Base-by-base conservation (phyloP, 2,888 invertebrate species). In the Orthosia cruda region DNA sequence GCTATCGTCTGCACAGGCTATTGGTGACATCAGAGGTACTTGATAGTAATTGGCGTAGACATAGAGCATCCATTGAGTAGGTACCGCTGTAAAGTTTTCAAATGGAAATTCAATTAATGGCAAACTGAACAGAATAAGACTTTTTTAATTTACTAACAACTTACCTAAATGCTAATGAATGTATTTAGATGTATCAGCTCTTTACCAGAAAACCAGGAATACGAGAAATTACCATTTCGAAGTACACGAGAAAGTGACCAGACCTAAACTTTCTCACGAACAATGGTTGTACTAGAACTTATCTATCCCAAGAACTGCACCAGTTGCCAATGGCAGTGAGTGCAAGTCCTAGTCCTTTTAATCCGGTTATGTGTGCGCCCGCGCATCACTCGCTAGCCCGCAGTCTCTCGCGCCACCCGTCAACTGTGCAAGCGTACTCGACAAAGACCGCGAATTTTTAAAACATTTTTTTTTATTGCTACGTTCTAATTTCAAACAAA, bases 381-480 rank as follows among this genome's bases (percentile, higher is more conserved):
- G 92, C 94, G 93, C 95, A 92, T 92, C 96, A 96, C 92, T 96
- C 91, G 92, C 89, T 86, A 90, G 91, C 92, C 83, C 90, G 92
- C 95, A 86, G 88, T 89, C 93, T 90, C 77, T 83, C 90, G 90
- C 91, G 93, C 89, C 91, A 89, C 91, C 88, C 90, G 91, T 68
- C 71, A 55, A 65, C 89, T 67, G 84, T 66, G 74, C 70, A 66
- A 72, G 90, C 89, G 87, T 82, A 81, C 85, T 75, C 85, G 75
- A 77, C 75, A 74, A 68, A 74, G 26, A 83, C 86, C 87, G 88
- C 87, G 82, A 88, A 86, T 80, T 73, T 76, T 77, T 78, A 77
- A 82, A 73, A 65, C 79, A n/a, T 54, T 4, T 2, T 77, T 80
- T 85, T 85, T 81, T 77, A 83, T 81, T 66, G 11, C 26, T 20